A percentile compares a stretch with the other conserved stretches of the same genome.
Evolutionary conservation across 2,797 vertebrate genomes (phyloP).

Genomic region (Poecile montanus): DNA sequence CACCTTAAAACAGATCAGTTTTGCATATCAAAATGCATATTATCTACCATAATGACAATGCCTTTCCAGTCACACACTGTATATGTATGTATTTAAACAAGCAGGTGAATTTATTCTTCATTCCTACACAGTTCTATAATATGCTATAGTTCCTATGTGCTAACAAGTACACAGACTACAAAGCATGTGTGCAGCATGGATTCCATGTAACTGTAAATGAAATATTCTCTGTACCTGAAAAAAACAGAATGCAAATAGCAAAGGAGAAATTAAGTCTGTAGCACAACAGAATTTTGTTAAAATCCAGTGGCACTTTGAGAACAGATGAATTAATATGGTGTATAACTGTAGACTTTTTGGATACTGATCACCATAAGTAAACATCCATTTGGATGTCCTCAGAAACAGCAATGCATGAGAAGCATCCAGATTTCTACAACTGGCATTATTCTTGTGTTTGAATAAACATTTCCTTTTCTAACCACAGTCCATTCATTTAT

Average conservation of each 20-base stretch:
- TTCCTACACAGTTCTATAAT: not conserved
- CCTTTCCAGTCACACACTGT: not conserved
- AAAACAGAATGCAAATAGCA: not conserved
- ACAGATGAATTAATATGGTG: not conserved
- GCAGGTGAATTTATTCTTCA: not conserved
- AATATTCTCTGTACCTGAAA: not conserved
- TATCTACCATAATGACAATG: not conserved
- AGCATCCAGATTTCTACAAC: constrained; percentile 9
- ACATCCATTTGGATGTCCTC: not conserved
- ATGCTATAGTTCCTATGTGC: not conserved
- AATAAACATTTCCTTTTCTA: constrained; percentile 58
- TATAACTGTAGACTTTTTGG: not conserved
- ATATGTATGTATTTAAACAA: not conserved
- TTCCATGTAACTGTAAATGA: not conserved
- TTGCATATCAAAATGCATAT: not conserved
- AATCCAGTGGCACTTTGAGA: not conserved
- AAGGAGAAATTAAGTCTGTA: not conserved
- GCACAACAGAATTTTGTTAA: not conserved
- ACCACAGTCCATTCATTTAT: constrained; percentile 21
- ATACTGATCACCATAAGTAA: not conserved
- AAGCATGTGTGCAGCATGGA: not conserved
- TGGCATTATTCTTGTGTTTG: constrained; percentile 40
- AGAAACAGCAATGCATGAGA: not conserved
- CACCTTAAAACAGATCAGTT: not conserved
- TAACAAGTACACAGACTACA: not conserved